phyloP scores from a whole-genome alignment of 2,888 invertebrate genomes.

The Ornithoptera alexandrae region DNA sequence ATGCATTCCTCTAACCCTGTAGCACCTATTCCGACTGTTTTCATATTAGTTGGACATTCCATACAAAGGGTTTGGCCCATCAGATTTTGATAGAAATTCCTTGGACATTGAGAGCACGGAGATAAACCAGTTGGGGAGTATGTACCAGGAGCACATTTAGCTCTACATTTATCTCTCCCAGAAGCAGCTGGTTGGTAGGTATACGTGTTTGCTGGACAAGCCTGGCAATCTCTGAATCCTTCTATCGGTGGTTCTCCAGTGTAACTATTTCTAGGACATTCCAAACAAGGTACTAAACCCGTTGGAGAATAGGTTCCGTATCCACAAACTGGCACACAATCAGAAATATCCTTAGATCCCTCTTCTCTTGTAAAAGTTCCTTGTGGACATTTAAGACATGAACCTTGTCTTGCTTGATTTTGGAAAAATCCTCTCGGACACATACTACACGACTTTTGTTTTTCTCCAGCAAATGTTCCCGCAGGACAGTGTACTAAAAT shows the following conservation, averaged over 20 bases:
- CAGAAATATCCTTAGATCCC: constrained; percentile 91
- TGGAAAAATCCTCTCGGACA: constrained; percentile 97
- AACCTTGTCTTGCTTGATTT: constrained; percentile 93
- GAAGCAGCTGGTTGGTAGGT: constrained; percentile 96
- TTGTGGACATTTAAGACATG: constrained; percentile 93
- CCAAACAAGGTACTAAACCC: constrained; percentile 94
- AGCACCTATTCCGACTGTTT: constrained; percentile 89
- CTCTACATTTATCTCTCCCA: constrained; percentile 88
- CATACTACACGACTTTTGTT: constrained; percentile 93
- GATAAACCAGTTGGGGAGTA: constrained; percentile 96
- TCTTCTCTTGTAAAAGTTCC: constrained; percentile 96
- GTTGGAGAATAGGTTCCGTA: constrained; percentile 97
- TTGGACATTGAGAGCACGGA: constrained; percentile 95
- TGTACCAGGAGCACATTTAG: constrained; percentile 93
- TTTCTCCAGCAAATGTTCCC: constrained; percentile 94
- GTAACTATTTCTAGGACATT: constrained; percentile 95
- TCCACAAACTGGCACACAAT: constrained; percentile 96
- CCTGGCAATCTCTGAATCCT: constrained; percentile 95
- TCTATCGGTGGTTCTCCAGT: constrained; percentile 92
- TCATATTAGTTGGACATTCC: constrained; percentile 95
- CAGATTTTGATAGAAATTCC: constrained; percentile 93
- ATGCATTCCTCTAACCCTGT: constrained; percentile 92
- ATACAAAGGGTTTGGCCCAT: constrained; percentile 91
- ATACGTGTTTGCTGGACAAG: constrained; percentile 93
- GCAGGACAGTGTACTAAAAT: constrained; percentile 95